Base-by-base conservation (phyloP, 2,888 invertebrate genomes). In the Neoascia interrupta region DNA sequence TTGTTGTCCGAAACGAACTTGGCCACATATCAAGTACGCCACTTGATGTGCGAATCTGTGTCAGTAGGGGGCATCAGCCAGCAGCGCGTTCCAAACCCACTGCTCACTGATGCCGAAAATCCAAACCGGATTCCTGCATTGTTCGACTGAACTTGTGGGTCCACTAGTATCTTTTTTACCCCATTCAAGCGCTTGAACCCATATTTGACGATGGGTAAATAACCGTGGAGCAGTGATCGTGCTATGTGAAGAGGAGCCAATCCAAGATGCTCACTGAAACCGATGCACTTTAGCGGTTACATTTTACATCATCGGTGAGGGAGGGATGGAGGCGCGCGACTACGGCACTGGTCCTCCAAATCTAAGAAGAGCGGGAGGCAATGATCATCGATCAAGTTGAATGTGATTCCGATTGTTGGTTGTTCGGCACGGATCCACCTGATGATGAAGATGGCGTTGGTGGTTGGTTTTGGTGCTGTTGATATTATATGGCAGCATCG, bases 311-410 rank as follows among this genome's bases (percentile, higher is more conserved):
- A 73, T 11, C 28, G 28, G 34, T 26, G 41, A 37, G 31, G 68
- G 45, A 21, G 43, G 37, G 13, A 19, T 1, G 1, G 23, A 1
- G 6, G n/a, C 21, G 15, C 16, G 31, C 1, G 15, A 28, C 41
- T 11, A 15, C n/a, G n/a, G n/a, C n/a, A n/a, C n/a, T n/a, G n/a
- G n/a, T n/a, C n/a, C n/a, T n/a, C 28, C n/a, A 28, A 61, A 51
- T 51, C 41, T 26, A 13, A 1, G 16, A 26, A 18, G 23, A 37
- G 10, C 37, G 18, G 53, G 34, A 18, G 63, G 19, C 23, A 21
- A 49, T 53, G 72, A 79, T 45, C 72, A 66, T 79, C 66, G 72
- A 79, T 79, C 73, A 73, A 54, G 73, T 68, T 68, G 73, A 68
- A 61, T 73, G 54, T 64, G 3, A 73, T 73, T 66, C 28, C 72